These are phyloP conservation scores for Agrilus biguttatus DNA, from an alignment of 2,888 invertebrate genomes.

Conservation along the genomic window DNA sequence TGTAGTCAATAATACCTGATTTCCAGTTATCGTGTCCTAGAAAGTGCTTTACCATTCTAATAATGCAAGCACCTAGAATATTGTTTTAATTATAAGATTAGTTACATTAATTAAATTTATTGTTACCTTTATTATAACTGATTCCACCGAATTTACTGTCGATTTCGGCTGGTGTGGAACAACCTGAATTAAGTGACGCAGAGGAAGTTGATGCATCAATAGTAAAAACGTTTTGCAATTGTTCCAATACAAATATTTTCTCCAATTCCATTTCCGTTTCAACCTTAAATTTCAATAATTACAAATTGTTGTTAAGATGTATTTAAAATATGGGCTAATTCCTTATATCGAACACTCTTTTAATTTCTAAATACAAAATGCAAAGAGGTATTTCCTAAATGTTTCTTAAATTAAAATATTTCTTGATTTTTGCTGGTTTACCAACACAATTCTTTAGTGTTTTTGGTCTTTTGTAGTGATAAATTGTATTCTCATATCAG, in stretches of 20 bases:
- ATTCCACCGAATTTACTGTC: slow-evolving; percentile 49
- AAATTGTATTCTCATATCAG: too few relatives aligned
- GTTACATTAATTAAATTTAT: background rate
- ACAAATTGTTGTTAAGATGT: too few relatives aligned
- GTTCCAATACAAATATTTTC: slow-evolving; percentile 55
- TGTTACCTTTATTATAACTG: slow-evolving; percentile 51
- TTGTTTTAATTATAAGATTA: too few relatives aligned
- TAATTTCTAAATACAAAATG: too few relatives aligned
- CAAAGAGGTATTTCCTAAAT: too few relatives aligned
- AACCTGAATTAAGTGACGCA: slow-evolving; percentile 41
- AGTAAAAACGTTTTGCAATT: slow-evolving; percentile 47
- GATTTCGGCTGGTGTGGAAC: slow-evolving; percentile 40
- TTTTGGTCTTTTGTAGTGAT: too few relatives aligned
- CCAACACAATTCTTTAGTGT: too few relatives aligned
- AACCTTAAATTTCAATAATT: slow-evolving; percentile 33
- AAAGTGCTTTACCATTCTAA: slow-evolving; percentile 54
- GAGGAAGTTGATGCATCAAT: slow-evolving; percentile 42
- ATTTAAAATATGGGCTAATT: too few relatives aligned
- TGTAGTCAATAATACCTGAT: slow-evolving; percentile 40
- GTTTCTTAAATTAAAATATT: too few relatives aligned
- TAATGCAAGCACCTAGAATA: slow-evolving; percentile 24
- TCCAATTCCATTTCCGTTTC: slow-evolving; percentile 47
- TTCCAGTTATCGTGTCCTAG: slow-evolving; percentile 39
- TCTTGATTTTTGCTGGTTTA: too few relatives aligned
- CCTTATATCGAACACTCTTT: too few relatives aligned